Base-by-base conservation (phyloP, 2,113 vertebrate genomes). In the Orcinus orca region DNA sequence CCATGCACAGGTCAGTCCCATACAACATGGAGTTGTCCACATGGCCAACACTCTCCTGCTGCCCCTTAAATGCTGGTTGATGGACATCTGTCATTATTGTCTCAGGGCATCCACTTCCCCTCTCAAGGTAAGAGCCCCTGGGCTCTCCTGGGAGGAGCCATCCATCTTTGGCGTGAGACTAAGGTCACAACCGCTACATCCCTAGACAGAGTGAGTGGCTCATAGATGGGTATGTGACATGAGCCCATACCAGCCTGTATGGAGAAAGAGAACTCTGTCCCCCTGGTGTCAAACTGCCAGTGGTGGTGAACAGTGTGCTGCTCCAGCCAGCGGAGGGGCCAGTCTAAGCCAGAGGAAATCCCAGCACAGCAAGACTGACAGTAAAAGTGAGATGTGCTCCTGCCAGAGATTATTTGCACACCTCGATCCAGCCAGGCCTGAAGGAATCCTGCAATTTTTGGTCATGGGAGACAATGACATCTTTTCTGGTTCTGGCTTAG, bases 141-240 rank as follows among this genome's bases (percentile, higher is more conserved):
- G 21, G 38, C 12, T 50, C 67, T 67, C 68, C 21, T 18, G 29
- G 1, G n/a, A 85, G 62, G 21, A 41, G 38, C 21, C 20, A 5
- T 47, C 17, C 68, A 60, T 17, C 7, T 3, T 3, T 25, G 15
- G 7, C 3, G 1, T 5, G 33, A 29, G 11, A 44, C 47, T 33
- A 29, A 29, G 7, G 21, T 38, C 3, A 3, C 36, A 38, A 25
- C 5, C 1, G 1, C 33, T 6, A 6, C 13, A 8, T 4, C 74
- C 60, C 50, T 11, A n/a, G 12, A 26, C 5, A 38, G 2, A 41
- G 47, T 9, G 25, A 58, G 8, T 55, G 14, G 13, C 31, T 67
- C 29, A 26, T 1, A 53, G 55, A 36, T 4, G 2, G 36, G 12
- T 60, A 3, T 23, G 36, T 81, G 79, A 77, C 18, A 2, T 9